These are phyloP conservation scores for Saimiri boliviensis DNA, from an alignment of 2,113 vertebrate genomes.

Conservation along the genomic window DNA sequence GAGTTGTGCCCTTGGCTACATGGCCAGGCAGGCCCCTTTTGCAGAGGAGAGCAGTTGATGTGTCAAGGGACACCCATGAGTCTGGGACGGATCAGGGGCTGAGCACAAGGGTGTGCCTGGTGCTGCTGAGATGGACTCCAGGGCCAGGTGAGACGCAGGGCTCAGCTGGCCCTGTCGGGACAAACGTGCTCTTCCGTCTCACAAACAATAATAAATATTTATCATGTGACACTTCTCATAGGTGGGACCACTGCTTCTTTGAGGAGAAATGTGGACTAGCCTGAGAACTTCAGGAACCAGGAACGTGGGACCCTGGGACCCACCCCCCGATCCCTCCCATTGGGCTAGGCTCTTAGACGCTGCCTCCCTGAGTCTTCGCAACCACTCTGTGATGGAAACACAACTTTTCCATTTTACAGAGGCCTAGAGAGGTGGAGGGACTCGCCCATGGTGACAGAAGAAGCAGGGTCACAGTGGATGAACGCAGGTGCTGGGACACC, in stretches of 20 bases:
- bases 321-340: too few relatives aligned
- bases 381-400: not conserved
- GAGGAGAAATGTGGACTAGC: not conserved
- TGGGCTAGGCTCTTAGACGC: not conserved
- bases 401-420: not conserved
- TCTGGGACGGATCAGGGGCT: not conserved
- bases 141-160: not conserved
- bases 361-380: not conserved
- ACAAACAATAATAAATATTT: too few relatives aligned
- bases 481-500: not conserved
- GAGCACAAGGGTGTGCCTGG: not conserved
- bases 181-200: not conserved
- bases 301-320: not conserved
- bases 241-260: not conserved
- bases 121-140: not conserved
- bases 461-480: not conserved
- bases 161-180: not conserved
- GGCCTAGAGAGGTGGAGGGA: not conserved
- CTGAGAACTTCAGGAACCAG: not conserved
- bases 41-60: not conserved
- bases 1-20: not conserved
- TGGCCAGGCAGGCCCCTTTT: not conserved
- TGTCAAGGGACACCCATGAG: not conserved
- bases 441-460: not conserved
- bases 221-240: not conserved